Conservation (phyloP, 1,140 invertebrate species). For the Diplogasteroides magnus region DNA sequence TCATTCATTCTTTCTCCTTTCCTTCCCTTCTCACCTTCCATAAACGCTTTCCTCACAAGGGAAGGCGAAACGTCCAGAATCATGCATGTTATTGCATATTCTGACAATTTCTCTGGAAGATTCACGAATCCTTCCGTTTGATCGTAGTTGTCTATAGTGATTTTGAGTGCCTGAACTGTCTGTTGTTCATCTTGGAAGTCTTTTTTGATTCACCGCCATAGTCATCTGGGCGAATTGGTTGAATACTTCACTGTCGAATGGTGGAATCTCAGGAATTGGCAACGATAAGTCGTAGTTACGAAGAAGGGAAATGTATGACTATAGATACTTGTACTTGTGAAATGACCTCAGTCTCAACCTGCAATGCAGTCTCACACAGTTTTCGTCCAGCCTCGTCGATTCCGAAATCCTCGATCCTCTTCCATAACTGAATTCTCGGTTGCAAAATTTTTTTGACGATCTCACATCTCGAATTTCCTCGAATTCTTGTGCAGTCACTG, state of each 20-base stretch:
- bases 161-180: constrained; percentile 34
- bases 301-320: constrained; percentile 30
- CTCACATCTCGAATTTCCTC: constrained; percentile 9
- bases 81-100: constrained; percentile 33
- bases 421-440: constrained; percentile 37
- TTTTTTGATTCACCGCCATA: constrained; percentile 21
- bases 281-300: constrained; percentile 10
- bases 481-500: constrained; percentile 47
- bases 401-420: constrained; percentile 34
- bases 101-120: constrained; percentile 34
- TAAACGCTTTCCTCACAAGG: constrained; percentile 40
- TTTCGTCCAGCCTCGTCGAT: constrained; percentile 27
- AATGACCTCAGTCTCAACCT: constrained; percentile 16
- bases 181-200: neutral
- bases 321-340: neutral
- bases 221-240: constrained; percentile 30
- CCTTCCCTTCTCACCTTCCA: constrained; percentile 32
- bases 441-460: too few species aligned
- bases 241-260: constrained; percentile 30
- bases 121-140: constrained; percentile 29
- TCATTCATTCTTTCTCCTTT: neutral
- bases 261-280: constrained; percentile 18
- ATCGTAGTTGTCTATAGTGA: constrained; percentile 36
- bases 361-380: constrained; percentile 27
- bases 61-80: constrained; percentile 44